Conservation (phyloP, 2,888 invertebrate genomes). For the Drosophila prolongata region DNA sequence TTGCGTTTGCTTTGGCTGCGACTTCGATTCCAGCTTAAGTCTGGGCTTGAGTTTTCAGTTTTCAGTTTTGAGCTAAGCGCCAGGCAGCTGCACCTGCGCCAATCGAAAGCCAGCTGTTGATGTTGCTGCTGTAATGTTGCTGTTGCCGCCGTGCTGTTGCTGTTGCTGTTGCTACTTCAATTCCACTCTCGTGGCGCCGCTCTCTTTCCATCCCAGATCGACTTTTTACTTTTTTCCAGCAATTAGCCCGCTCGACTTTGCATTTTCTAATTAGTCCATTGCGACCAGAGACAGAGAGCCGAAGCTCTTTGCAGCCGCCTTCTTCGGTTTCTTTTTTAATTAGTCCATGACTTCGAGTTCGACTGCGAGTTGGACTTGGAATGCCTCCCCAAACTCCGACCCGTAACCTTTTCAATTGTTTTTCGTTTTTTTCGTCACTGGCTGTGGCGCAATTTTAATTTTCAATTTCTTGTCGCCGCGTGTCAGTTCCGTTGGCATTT, state of each 20-base stretch:
- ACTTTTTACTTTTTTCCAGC: constrained; percentile 24
- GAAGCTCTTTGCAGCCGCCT: no score
- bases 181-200: constrained; percentile 51
- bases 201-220: constrained; percentile 62
- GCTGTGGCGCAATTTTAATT: constrained; percentile 62
- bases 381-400: constrained; percentile 40
- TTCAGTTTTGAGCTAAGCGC: constrained; percentile 61
- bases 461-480: constrained; percentile 77
- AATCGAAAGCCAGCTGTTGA: constrained; percentile 67
- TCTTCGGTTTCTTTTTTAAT: constrained; percentile 41
- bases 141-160: constrained; percentile 17
- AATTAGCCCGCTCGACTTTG: constrained; percentile 47
- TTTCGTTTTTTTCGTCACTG: constrained; percentile 21
- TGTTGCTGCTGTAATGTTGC: constrained; percentile 56
- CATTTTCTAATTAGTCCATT: constrained; percentile 75
- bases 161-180: constrained; percentile 37
- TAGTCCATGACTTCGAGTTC: constrained; percentile 64
- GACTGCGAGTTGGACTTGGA: constrained; percentile 9
- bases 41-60: constrained; percentile 21
- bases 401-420: constrained; percentile 77
- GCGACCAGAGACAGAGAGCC: no score
- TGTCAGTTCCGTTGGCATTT: constrained; percentile 81
- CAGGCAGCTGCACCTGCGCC: constrained; percentile 77
- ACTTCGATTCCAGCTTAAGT: constrained; percentile 21
- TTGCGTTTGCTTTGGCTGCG: constrained; percentile 4